A percentile compares a stretch with the other conserved stretches of the same genome.
These are phyloP conservation scores for Anhinga anhinga DNA, from an alignment of 2,113 vertebrate species.

Conservation along the genomic window DNA sequence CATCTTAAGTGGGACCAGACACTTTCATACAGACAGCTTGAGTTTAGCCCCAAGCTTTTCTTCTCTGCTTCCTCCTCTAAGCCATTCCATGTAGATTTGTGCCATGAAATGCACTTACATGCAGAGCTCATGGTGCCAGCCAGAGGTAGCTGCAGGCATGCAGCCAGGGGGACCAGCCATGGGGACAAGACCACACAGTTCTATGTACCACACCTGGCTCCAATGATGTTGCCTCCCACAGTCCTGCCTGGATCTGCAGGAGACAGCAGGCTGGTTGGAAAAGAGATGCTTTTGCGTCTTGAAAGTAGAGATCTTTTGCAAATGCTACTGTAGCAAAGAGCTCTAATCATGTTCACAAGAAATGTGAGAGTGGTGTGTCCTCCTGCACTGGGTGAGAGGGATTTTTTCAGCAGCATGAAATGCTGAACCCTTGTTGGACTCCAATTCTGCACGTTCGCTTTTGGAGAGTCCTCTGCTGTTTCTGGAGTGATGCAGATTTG, in stretches of 20 bases:
- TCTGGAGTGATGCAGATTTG: background rate
- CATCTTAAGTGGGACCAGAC: background rate
- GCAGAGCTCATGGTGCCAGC: background rate
- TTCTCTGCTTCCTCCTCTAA: background rate
- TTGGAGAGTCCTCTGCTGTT: background rate
- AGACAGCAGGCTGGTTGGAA: background rate
- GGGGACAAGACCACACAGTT: rapidly evolving
- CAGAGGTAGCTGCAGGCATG: background rate
- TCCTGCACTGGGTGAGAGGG: background rate
- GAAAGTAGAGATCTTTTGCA: background rate
- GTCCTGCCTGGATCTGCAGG: background rate
- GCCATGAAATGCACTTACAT: background rate
- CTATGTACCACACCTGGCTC: background rate
- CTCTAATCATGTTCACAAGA: background rate
- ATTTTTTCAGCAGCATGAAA: background rate
- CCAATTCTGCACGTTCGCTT: background rate
- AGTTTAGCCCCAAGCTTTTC: background rate
- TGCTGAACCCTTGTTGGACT: background rate
- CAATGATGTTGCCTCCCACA: background rate
- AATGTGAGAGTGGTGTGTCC: too few species aligned
- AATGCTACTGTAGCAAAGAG: background rate
- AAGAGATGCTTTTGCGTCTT: background rate
- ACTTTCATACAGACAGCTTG: background rate
- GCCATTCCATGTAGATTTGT: background rate
- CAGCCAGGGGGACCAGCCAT: background rate